Conservation (phyloP, 2,797 vertebrate genomes). For the Enteromius trimaculatus region DNA sequence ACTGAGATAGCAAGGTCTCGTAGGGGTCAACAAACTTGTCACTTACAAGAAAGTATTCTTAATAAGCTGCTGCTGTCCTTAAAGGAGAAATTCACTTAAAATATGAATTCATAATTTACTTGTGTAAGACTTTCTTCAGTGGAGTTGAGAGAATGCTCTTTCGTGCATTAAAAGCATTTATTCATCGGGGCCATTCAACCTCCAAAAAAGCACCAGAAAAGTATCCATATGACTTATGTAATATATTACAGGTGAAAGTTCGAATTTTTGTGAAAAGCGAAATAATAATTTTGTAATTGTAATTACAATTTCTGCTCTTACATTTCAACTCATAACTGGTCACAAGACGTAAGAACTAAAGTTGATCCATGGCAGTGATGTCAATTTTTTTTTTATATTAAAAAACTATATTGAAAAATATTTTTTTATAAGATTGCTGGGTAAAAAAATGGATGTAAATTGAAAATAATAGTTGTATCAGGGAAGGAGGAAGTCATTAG, state of each 20-base stretch:
- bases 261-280: not conserved
- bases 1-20: constrained; percentile 56
- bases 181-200: too few relatives aligned
- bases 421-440: not conserved
- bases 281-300: not conserved
- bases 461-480: not conserved
- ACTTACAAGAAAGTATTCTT: not conserved
- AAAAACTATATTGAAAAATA: too few relatives aligned
- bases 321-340: not conserved
- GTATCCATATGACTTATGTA: not conserved
- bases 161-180: not conserved
- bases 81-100: not conserved
- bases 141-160: not conserved
- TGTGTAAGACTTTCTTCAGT: not conserved
- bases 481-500: not conserved
- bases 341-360: not conserved
- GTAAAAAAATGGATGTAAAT: not conserved
- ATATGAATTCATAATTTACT: not conserved
- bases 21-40: constrained; percentile 68
- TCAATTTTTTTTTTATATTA: not conserved
- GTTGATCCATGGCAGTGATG: not conserved
- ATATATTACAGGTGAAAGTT: not conserved
- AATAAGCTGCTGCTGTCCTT: not conserved
- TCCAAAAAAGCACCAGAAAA: not conserved
- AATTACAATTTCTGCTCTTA: not conserved